Evolutionary conservation across 2,888 invertebrate genomes (phyloP).

Genomic region (Timandra comae): DNA sequence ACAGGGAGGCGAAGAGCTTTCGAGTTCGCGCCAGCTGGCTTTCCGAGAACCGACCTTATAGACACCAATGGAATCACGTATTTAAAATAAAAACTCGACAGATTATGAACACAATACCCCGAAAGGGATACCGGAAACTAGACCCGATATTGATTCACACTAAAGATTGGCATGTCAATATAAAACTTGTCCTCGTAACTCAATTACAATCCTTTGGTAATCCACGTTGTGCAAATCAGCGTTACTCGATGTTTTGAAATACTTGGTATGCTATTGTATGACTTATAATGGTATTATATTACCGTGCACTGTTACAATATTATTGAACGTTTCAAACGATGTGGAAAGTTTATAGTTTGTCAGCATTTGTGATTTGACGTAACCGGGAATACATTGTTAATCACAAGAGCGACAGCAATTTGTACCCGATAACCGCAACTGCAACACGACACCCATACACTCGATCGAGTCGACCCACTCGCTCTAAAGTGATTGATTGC

Average conservation of each 20-base stretch:
- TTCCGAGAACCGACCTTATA: slow-evolving; percentile 52
- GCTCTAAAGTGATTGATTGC: slow-evolving; percentile 59
- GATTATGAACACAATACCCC: slow-evolving; percentile 48
- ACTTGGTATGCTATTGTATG: slow-evolving; percentile 33
- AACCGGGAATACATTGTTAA: slow-evolving; percentile 43
- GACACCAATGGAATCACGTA: slow-evolving; percentile 36
- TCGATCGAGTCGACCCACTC: slow-evolving; percentile 50
- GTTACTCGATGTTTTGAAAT: slow-evolving; percentile 37
- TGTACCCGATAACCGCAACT: slow-evolving; percentile 66
- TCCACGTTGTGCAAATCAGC: slow-evolving; percentile 29
- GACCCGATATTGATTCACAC: slow-evolving; percentile 56
- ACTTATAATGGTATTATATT: slow-evolving; percentile 33
- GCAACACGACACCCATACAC: slow-evolving; percentile 54
- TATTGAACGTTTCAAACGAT: slow-evolving; percentile 30
- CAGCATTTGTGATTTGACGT: slow-evolving; percentile 23
- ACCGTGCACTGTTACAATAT: slow-evolving; percentile 26
- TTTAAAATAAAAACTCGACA: slow-evolving; percentile 32
- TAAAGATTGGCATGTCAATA: slow-evolving; percentile 39
- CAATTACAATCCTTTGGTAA: slow-evolving; percentile 28
- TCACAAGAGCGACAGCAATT: slow-evolving; percentile 60
- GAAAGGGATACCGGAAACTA: slow-evolving; percentile 63
- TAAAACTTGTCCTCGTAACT: slow-evolving; percentile 35
- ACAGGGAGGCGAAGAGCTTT: slow-evolving; percentile 30
- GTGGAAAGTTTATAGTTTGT: slow-evolving; percentile 25
- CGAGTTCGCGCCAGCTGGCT: slow-evolving; percentile 40